Evolutionary conservation across 2,888 invertebrate species (phyloP).

Genomic region (Deilephila elpenor): DNA sequence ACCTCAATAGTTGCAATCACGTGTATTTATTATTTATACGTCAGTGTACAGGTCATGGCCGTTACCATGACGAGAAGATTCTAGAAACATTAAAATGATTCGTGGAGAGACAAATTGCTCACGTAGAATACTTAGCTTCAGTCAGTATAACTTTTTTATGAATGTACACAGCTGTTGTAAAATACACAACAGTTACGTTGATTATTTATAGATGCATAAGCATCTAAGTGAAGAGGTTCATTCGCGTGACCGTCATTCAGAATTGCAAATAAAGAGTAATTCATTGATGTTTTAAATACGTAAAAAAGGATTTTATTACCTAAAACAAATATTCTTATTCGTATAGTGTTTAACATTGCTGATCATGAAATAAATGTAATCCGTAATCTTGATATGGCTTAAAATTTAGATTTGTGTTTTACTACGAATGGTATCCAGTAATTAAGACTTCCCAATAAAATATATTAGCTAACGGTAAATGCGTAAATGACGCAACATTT

Average conservation of each 20-base stretch:
- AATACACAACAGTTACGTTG: background rate
- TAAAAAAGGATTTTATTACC: too few species aligned
- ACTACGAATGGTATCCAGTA: too few species aligned
- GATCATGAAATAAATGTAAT: too few species aligned
- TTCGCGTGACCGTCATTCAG: background rate
- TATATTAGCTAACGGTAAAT: too few species aligned
- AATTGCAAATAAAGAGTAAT: background rate
- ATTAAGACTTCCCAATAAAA: too few species aligned
- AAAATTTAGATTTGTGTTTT: too few species aligned
- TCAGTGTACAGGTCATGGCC: background rate
- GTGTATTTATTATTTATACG: background rate
- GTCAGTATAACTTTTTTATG: background rate
- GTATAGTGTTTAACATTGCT: too few species aligned
- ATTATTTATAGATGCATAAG: background rate
- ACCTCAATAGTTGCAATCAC: background rate
- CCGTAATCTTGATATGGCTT: too few species aligned
- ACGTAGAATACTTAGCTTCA: conserved; percentile 4
- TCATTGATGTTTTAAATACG: too few species aligned
- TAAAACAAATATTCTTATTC: too few species aligned
- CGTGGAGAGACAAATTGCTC: background rate
- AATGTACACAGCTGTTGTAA: conserved; percentile 10
- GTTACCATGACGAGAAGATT: background rate
- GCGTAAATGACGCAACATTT: too few species aligned
- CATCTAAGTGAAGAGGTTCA: background rate
- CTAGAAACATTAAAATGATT: conserved; percentile 12